Evolutionary conservation across 2,113 vertebrate genomes (phyloP), one percentile per base, ranked within the genome.

Genomic region (Amphiprion percula): DNA sequence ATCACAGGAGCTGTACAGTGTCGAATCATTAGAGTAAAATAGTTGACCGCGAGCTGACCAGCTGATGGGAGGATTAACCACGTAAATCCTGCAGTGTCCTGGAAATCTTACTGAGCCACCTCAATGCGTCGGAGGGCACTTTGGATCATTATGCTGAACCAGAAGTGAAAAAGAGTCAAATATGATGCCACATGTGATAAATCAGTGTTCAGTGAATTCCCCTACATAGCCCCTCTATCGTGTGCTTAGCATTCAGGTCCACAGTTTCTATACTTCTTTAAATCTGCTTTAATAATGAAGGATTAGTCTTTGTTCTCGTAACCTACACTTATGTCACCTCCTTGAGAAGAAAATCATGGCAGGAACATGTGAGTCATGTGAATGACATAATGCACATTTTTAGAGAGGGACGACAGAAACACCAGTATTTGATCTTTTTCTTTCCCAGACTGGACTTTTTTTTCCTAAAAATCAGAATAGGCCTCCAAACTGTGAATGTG

Each of bases 31-130:
- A 14, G 37, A 50, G 64, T 62, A 75, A 58, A 87, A 80, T 53
- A 85, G 87, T 61, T 11, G 23, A 52, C 44, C 47, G 46, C 44
- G 10, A 44, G 78, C 80, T 71, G 74, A 87, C 60, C 74, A 71
- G 81, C 75, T 82, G 82, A 76, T 37, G 53, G 58, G 33, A 41
- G 82, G 90, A 91, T 93, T 93, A 37, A 91, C 73, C n/a, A 0
- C 11, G 79, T 64, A 85, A 91, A 90, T 87, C 90, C 87, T n/a
- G n/a, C 12, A 3, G 23, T 81, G 84, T 82, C 90, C 87, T 83
- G 84, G 87, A 90, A 91, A 88, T 79, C 80, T 83, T 83, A 86
- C 84, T 64, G 23, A 81, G 68, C 67, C 30, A 41, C 58, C 74
- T 81, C 67, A 89, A 86, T 71, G 61, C 58, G 84, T 74, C 14